Evolutionary conservation across 1,140 invertebrate species (phyloP).

Genomic region (Drosophila aff.): DNA sequence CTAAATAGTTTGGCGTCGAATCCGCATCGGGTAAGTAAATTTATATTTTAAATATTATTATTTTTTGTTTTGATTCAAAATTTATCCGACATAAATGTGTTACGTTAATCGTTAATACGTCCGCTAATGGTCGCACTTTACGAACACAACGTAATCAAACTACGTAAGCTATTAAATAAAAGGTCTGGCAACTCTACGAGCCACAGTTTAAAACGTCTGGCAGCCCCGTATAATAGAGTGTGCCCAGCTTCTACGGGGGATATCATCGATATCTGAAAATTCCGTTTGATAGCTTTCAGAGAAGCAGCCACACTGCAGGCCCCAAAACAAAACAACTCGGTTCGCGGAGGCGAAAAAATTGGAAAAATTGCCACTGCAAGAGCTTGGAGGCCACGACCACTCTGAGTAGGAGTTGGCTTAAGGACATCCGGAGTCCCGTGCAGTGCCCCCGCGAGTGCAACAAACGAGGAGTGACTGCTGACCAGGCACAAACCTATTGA

Average conservation of each 20-base stretch:
- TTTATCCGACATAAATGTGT: too few species aligned
- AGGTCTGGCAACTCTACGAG: too few species aligned
- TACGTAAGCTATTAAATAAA: too few species aligned
- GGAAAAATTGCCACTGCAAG: constrained; percentile 14
- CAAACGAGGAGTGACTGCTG: constrained; percentile 3
- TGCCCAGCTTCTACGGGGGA: too few species aligned
- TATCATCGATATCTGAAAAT: too few species aligned
- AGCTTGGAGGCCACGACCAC: constrained; percentile 31
- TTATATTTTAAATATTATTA: too few species aligned
- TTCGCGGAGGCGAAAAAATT: constrained; percentile 51
- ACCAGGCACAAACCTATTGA: constrained; percentile 57
- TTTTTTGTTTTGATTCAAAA: too few species aligned
- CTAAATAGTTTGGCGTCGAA: too few species aligned
- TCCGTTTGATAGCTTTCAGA: not conserved
- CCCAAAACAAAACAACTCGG: constrained; percentile 44
- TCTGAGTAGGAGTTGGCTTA: constrained; percentile 1
- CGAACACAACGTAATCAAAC: not conserved
- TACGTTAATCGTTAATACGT: too few species aligned
- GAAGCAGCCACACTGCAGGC: constrained; percentile 13
- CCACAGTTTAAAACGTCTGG: too few species aligned
- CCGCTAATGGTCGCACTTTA: not conserved
- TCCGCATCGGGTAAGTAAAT: too few species aligned
- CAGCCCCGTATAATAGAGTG: too few species aligned
- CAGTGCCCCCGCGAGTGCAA: constrained; percentile 3
- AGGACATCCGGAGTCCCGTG: not conserved